Evolutionary conservation across 2,888 invertebrate species (phyloP).

Genomic region (Eupelmus urozonus): DNA sequence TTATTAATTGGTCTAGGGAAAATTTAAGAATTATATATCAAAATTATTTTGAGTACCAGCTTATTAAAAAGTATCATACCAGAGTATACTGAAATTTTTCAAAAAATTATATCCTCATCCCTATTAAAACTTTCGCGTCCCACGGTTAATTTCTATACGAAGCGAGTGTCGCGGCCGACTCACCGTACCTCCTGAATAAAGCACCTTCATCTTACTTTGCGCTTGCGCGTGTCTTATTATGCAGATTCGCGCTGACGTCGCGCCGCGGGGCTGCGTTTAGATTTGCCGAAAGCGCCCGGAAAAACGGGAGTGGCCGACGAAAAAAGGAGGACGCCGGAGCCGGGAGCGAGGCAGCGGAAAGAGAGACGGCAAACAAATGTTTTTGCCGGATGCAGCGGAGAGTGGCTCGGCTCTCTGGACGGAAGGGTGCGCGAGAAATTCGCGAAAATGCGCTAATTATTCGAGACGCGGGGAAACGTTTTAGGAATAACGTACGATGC

Average conservation of each 20-base stretch:
- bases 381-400: conserved; percentile 4
- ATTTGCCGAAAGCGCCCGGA: conserved; percentile 2
- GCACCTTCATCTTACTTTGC: conserved; percentile 13
- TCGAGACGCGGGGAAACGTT: conserved; percentile 13
- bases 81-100: no score
- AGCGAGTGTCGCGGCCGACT: no score
- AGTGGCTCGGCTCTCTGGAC: conserved; percentile 8
- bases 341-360: not conserved
- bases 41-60: no score
- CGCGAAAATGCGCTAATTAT: conserved; percentile 25
- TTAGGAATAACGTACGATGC: not conserved
- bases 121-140: no score
- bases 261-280: not conserved
- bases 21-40: no score
- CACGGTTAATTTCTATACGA: no score
- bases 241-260: conserved; percentile 7
- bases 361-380: conserved; percentile 27
- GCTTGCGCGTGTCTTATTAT: conserved; percentile 18
- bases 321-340: not conserved
- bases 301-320: not conserved
- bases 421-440: not conserved
- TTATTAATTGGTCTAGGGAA: no score
- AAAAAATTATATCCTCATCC: no score
- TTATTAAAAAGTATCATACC: no score
- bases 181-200: no score